Evolutionary conservation across 2,113 vertebrate genomes (phyloP).

Genomic region (Engystomops pustulosus): DNA sequence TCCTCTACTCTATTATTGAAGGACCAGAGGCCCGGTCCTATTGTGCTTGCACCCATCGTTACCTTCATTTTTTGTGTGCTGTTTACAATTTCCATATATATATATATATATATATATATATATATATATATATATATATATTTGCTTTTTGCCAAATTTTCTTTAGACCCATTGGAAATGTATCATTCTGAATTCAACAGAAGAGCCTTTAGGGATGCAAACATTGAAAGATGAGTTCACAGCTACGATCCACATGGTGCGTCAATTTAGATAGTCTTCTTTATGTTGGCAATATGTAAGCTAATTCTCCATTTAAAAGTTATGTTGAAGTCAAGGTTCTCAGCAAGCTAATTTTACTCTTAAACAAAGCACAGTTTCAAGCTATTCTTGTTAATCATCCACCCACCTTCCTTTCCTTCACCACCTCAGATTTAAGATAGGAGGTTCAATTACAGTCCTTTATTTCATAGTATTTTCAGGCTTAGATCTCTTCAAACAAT

Average conservation of each 20-base stretch:
- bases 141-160: neutral
- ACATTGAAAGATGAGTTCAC: conserved; percentile 66
- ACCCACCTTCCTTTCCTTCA: conserved; percentile 71
- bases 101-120: too few species aligned
- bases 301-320: conserved; percentile 66
- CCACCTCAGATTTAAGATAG: conserved; percentile 71
- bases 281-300: conserved; percentile 63
- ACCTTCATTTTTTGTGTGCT: too few species aligned
- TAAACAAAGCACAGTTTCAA: conserved; percentile 70
- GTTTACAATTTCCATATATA: too few species aligned
- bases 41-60: too few species aligned
- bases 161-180: neutral
- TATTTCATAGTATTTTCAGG: conserved; percentile 66
- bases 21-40: too few species aligned
- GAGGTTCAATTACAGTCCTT: conserved; percentile 68
- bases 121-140: too few species aligned
- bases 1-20: too few species aligned
- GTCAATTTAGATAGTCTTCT: conserved; percentile 64
- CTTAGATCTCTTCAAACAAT: conserved; percentile 70
- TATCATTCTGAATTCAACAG: neutral
- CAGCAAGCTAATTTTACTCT: conserved; percentile 74
- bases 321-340: conserved; percentile 68
- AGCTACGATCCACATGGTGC: conserved; percentile 59
- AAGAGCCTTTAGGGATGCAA: conserved; percentile 65
- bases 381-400: conserved; percentile 67